phyloP scores from a whole-genome alignment of 2,888 invertebrate species.

The Morinoia aosen region DNA sequence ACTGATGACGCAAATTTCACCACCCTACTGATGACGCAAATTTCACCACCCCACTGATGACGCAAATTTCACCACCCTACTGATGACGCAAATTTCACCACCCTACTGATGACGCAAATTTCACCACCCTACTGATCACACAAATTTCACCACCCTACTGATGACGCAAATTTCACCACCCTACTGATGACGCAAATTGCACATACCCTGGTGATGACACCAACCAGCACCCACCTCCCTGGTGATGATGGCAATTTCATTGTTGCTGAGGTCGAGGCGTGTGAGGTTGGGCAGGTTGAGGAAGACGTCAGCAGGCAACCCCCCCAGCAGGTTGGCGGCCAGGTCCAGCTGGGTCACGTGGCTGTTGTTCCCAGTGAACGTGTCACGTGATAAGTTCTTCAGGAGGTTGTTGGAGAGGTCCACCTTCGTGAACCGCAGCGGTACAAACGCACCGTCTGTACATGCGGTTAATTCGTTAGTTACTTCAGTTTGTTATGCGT shows the following conservation, averaged over 20 bases:
- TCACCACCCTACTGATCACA: too few relatives aligned
- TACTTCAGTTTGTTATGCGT: too few relatives aligned
- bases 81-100: too few relatives aligned
- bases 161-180: too few relatives aligned
- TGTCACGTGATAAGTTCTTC: not conserved
- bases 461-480: not conserved
- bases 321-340: not conserved
- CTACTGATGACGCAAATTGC: too few relatives aligned
- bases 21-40: too few relatives aligned
- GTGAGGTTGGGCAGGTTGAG: not conserved
- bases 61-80: too few relatives aligned
- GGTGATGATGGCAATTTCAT: not conserved
- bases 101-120: too few relatives aligned
- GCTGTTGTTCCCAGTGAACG: constrained; percentile 5
- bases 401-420: not conserved
- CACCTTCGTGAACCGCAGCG: constrained; percentile 30
- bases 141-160: too few relatives aligned
- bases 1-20: too few relatives aligned
- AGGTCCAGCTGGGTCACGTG: constrained; percentile 6
- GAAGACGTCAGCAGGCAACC: not conserved
- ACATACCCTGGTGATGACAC: too few relatives aligned
- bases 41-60: too few relatives aligned
- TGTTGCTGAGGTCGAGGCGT: constrained; percentile 29
- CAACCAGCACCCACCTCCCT: not conserved
- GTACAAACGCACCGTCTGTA: not conserved